phyloP scores from a whole-genome alignment of 1,140 invertebrate genomes.

The Periplaneta americana region DNA sequence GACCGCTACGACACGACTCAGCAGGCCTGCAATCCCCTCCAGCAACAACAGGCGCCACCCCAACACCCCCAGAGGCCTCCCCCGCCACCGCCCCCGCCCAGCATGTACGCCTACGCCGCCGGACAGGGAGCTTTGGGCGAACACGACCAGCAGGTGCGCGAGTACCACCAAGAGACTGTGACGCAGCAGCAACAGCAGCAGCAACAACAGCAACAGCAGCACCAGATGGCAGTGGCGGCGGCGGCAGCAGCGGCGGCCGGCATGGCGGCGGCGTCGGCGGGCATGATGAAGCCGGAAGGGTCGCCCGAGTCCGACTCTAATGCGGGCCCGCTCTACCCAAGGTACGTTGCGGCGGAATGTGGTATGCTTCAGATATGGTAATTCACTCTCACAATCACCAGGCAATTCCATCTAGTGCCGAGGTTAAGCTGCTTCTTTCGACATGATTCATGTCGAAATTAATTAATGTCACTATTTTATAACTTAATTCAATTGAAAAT shows the following conservation, averaged over 20 bases:
- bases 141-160: slow-evolving; percentile 41
- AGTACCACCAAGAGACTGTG: slow-evolving; percentile 52
- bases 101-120: slow-evolving; percentile 23
- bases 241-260: slow-evolving; percentile 30
- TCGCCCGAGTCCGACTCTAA: slow-evolving; percentile 24
- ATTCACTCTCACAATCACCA: no score
- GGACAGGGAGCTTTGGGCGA: slow-evolving; percentile 13
- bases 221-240: slow-evolving; percentile 48
- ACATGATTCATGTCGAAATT: no score
- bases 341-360: slow-evolving; percentile 36
- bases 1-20: slow-evolving; percentile 60
- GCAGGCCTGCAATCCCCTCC: slow-evolving; percentile 15
- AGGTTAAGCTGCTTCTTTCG: no score
- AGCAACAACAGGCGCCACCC: slow-evolving; percentile 38
- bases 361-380: no score
- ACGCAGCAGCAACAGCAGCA: slow-evolving; percentile 29
- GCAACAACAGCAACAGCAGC: slow-evolving; percentile 31
- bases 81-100: slow-evolving; percentile 43
- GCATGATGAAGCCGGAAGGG: slow-evolving; percentile 57
- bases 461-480: no score
- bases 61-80: slow-evolving; percentile 33
- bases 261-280: slow-evolving; percentile 37
- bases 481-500: no score
- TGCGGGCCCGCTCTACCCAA: slow-evolving; percentile 63
- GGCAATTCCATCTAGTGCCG: no score